Percentiles rank a stretch among this genome's conserved stretches.
Evolutionary conservation across 1,140 invertebrate species (phyloP).

Genomic region (Zaprionus gabonicus): DNA sequence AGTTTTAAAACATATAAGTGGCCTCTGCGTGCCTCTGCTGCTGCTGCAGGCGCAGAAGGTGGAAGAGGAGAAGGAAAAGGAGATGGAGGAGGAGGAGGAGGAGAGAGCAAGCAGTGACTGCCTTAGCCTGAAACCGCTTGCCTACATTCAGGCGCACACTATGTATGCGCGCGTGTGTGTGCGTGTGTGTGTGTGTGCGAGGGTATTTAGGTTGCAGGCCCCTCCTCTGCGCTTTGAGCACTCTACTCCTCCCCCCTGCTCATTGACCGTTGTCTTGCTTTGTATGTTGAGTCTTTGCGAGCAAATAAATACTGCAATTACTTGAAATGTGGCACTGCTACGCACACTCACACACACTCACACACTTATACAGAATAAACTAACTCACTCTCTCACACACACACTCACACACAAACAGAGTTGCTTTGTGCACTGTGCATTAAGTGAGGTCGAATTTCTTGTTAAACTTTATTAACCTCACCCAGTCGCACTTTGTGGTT

Average conservation of each 20-base stretch:
- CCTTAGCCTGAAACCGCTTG: conserved; percentile 19
- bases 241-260: neutral
- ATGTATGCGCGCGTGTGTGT: neutral
- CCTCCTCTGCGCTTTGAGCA: neutral
- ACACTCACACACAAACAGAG: conserved; percentile 2
- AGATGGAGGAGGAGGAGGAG: too few species aligned
- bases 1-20: conserved; percentile 44
- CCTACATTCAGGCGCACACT: conserved; percentile 49
- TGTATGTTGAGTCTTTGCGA: conserved; percentile 40
- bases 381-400: neutral
- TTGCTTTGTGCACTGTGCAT: conserved; percentile 5
- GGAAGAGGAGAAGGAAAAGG: too few species aligned
- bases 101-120: neutral
- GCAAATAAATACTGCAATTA: conserved; percentile 70
- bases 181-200: neutral
- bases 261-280: conserved; percentile 5
- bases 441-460: conserved; percentile 14
- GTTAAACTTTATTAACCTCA: conserved; percentile 21
- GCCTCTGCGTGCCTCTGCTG: conserved; percentile 3
- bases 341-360: conserved; percentile 27
- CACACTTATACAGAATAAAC: conserved; percentile 3
- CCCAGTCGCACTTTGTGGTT: neutral
- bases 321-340: conserved; percentile 46
- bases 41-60: conserved; percentile 3
- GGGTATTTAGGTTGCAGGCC: neutral